These are phyloP conservation scores for Asteroscopus sphinx DNA, from an alignment of 2,888 invertebrate genomes.

Conservation along the genomic window DNA sequence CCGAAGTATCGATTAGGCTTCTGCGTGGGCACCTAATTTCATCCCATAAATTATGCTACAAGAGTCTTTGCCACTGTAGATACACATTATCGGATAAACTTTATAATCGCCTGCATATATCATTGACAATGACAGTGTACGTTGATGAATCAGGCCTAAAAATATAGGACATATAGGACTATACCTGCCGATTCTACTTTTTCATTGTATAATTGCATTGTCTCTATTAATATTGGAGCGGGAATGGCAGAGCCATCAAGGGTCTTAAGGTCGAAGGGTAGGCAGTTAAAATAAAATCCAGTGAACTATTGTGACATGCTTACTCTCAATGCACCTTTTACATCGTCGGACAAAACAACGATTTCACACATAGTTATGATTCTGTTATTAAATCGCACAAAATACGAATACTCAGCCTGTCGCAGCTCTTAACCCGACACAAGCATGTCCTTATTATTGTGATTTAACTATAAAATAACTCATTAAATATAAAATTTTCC, in stretches of 20 bases:
- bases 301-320: constrained; percentile 11
- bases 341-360: not conserved
- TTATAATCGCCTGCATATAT: constrained; percentile 10
- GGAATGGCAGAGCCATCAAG: not conserved
- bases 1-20: constrained; percentile 18
- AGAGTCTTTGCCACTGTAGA: constrained; percentile 3
- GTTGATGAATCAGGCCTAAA: not conserved
- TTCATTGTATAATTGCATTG: too few relatives aligned
- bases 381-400: too few relatives aligned
- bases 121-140: constrained; percentile 9
- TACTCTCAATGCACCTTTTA: not conserved
- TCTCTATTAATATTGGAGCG: not conserved
- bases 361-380: too few relatives aligned
- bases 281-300: not conserved
- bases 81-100: constrained; percentile 11
- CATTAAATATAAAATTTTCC: too few relatives aligned
- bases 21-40: not conserved
- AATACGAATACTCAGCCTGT: too few relatives aligned
- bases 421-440: too few relatives aligned
- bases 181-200: too few relatives aligned
- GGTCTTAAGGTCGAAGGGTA: not conserved
- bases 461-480: too few relatives aligned
- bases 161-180: too few relatives aligned
- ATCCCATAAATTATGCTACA: constrained; percentile 17
- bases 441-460: too few relatives aligned